phyloP scores from a whole-genome alignment of 1,140 invertebrate species.

The Danaus plexippus region DNA sequence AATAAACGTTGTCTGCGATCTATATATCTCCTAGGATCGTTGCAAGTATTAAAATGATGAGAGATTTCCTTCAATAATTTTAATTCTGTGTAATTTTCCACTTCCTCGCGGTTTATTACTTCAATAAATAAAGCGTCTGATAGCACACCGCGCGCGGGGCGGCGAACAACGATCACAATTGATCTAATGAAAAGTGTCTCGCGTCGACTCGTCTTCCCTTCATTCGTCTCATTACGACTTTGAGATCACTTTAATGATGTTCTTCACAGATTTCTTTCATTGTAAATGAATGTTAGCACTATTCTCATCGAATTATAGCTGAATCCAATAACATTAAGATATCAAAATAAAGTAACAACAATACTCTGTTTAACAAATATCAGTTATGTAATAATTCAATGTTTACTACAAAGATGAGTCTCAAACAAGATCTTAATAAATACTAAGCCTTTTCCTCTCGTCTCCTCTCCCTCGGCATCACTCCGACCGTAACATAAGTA shows the following conservation, averaged over 20 bases:
- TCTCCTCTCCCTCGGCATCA: conserved; percentile 9
- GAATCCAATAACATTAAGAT: too few species aligned
- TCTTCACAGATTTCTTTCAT: too few species aligned
- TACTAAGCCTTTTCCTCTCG: conserved; percentile 1
- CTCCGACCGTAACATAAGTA: conserved; percentile 7
- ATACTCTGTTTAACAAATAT: too few species aligned
- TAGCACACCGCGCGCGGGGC: background rate
- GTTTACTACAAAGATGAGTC: conserved; percentile 1
- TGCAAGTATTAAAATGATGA: background rate
- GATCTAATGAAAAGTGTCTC: conserved; percentile 46
- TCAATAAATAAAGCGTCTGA: conserved; percentile 9
- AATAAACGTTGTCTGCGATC: too few species aligned
- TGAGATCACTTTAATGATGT: too few species aligned
- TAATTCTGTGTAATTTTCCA: background rate
- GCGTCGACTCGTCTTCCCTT: conserved; percentile 2
- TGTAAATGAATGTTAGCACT: too few species aligned
- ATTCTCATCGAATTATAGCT: too few species aligned
- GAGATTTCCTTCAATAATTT: background rate
- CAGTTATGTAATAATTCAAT: background rate
- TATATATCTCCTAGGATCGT: background rate
- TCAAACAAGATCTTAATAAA: conserved; percentile 7
- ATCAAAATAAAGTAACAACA: too few species aligned
- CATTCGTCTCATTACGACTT: background rate
- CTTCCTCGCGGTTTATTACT: conserved; percentile 5
- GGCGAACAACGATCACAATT: conserved; percentile 23